phyloP scores from a whole-genome alignment of 2,113 vertebrate genomes.

The Oncorhynchus mykiss region DNA sequence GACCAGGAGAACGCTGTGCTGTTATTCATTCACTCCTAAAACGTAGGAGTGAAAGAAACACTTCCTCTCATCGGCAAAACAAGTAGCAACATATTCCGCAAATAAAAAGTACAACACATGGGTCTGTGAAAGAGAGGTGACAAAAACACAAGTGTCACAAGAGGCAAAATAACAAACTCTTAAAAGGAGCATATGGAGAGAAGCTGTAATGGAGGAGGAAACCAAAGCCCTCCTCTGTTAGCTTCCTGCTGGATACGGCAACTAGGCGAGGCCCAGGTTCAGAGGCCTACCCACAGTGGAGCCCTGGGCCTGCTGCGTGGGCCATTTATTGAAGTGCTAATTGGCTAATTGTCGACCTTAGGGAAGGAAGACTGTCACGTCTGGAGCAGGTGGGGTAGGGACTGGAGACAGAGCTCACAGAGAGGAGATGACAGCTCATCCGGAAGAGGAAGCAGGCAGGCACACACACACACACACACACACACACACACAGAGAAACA shows the following conservation, averaged over 20 bases:
- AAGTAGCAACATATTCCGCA: not conserved
- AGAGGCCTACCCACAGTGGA: constrained; percentile 29
- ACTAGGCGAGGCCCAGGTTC: constrained; percentile 32
- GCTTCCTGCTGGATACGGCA: constrained; percentile 3
- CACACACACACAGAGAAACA: not conserved
- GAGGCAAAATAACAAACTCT: too few relatives aligned
- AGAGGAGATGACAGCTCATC: not conserved
- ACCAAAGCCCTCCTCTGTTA: constrained; percentile 5
- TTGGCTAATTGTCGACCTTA: constrained; percentile 34
- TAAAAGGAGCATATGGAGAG: constrained; percentile 2
- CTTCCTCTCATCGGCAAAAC: not conserved
- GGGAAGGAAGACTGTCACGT: constrained; percentile 30
- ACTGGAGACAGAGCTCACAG: not conserved
- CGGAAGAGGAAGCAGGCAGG: too few relatives aligned
- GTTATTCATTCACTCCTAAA: too few relatives aligned
- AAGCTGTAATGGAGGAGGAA: constrained; percentile 5
- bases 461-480: not conserved
- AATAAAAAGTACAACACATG: too few relatives aligned
- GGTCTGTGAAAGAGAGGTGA: too few relatives aligned
- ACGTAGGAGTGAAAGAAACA: too few relatives aligned
- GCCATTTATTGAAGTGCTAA: constrained; percentile 46
- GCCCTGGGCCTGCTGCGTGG: constrained; percentile 19
- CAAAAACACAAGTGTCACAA: too few relatives aligned
- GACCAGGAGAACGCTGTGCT: too few relatives aligned
- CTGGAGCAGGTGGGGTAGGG: constrained; percentile 14